Percentiles rank a stretch among this genome's conserved stretches.
These are phyloP conservation scores for Nebria salina DNA, from an alignment of 2,888 invertebrate genomes.

Conservation along the genomic window DNA sequence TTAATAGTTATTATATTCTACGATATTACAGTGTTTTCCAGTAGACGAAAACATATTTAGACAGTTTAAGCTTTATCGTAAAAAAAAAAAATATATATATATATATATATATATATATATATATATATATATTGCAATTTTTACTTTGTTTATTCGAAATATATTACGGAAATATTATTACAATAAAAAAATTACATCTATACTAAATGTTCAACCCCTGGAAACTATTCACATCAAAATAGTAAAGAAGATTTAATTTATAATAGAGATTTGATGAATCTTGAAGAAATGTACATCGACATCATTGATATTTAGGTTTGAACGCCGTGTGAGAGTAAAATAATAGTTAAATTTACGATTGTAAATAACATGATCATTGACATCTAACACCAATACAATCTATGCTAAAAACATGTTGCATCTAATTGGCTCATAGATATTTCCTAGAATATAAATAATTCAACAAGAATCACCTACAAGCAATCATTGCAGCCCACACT, in stretches of 20 bases:
- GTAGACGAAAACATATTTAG: no score
- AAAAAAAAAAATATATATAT: no score
- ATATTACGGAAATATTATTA: no score
- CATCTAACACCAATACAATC: constrained; percentile 5
- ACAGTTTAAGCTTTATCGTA: no score
- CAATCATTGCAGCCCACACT: constrained; percentile 11
- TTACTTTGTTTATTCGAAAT: no score
- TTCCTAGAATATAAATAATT: constrained; percentile 26
- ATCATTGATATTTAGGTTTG: background rate
- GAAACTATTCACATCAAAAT: no score
- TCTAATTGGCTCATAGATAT: constrained; percentile 19
- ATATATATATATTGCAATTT: no score
- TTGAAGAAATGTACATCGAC: background rate
- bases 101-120: no score
- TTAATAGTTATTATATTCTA: background rate
- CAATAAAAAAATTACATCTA: no score
- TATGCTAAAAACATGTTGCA: constrained; percentile 6
- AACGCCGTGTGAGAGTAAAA: background rate
- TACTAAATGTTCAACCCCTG: no score
- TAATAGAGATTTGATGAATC: background rate
- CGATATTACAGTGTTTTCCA: background rate
- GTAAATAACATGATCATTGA: background rate
- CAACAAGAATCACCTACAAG: constrained; percentile 24
- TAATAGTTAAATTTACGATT: background rate
- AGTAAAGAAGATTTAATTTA: no score